Percentiles rank a stretch among this genome's conserved stretches.
These are phyloP conservation scores for Phalacrocorax brasilianus DNA, from an alignment of 2,113 vertebrate species.

Conservation along the genomic window DNA sequence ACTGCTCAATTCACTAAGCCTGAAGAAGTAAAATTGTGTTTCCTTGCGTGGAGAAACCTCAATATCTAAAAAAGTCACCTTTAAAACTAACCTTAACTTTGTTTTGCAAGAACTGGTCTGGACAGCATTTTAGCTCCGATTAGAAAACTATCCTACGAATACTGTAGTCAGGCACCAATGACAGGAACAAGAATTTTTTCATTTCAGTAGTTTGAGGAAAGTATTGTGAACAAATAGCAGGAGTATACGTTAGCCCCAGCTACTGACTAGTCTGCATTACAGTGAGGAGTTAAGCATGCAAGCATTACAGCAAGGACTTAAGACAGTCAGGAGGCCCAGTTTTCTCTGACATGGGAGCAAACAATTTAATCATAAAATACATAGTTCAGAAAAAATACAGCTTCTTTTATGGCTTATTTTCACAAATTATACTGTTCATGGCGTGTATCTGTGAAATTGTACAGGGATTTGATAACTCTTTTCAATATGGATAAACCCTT, in stretches of 20 bases:
- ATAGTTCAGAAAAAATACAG: background rate
- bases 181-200: background rate
- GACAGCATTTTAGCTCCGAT: background rate
- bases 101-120: background rate
- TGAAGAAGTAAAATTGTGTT: background rate
- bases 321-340: background rate
- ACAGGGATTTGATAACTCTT: background rate
- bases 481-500: background rate
- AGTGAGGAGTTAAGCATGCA: background rate
- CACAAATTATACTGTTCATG: background rate
- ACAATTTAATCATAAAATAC: background rate
- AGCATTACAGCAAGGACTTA: background rate
- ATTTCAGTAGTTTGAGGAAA: background rate
- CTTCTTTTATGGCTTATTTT: background rate
- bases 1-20: background rate
- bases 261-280: background rate
- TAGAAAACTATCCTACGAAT: background rate
- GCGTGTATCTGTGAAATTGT: background rate
- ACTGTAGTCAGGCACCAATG: background rate
- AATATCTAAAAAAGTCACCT: background rate
- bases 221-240: background rate
- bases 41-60: background rate
- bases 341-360: background rate
- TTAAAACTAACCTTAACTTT: background rate
- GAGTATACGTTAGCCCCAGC: background rate